Conservation (phyloP, 2,797 vertebrate genomes). For the Artibeus jamaicensis region DNA sequence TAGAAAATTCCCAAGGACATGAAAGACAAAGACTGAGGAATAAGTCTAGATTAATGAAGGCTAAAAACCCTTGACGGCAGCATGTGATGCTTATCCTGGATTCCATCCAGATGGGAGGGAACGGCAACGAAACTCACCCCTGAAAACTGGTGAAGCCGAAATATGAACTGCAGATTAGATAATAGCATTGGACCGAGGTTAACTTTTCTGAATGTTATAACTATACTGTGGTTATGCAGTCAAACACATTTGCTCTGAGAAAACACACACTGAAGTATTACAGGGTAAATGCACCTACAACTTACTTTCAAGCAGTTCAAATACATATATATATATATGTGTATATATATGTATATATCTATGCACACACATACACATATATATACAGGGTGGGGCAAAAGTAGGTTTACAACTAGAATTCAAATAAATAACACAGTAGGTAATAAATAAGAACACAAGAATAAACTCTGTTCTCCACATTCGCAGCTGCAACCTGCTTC, state of each 20-base stretch:
- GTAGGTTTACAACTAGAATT: not conserved
- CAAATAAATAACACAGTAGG: not conserved
- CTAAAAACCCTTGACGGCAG: not conserved
- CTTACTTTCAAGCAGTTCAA: not conserved
- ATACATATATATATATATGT: not conserved
- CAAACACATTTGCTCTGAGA: not conserved
- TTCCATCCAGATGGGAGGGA: not conserved
- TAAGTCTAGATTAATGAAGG: not conserved
- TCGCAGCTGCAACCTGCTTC: not conserved
- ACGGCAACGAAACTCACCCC: not conserved
- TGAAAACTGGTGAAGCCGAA: not conserved
- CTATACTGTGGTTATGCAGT: not conserved
- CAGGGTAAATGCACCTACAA: not conserved
- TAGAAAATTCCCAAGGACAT: not conserved
- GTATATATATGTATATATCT: too few relatives aligned
- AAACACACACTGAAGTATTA: not conserved
- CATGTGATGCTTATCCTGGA: not conserved
- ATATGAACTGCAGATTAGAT: not conserved
- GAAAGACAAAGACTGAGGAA: conserved; percentile 20
- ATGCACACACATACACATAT: not conserved
- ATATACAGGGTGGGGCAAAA: not conserved
- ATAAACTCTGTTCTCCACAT: not conserved
- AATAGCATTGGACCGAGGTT: not conserved
- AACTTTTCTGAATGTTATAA: conserved; percentile 3
- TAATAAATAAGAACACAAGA: not conserved